Conservation (phyloP, 2,113 vertebrate genomes). For the Arothron firmamentum region DNA sequence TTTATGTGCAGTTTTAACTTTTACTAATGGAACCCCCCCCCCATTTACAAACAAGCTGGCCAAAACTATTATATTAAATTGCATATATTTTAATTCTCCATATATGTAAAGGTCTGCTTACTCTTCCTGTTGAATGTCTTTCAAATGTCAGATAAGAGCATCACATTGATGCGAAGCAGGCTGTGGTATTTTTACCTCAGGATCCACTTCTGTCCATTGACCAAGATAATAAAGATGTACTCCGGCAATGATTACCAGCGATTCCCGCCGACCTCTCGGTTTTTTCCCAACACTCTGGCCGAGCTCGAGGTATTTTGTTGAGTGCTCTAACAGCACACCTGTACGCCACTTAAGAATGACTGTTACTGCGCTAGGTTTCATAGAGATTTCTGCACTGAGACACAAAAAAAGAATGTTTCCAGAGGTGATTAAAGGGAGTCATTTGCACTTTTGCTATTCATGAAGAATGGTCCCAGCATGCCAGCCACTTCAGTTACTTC, state of each 20-base stretch:
- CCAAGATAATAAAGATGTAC: constrained; percentile 75
- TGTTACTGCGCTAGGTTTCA: neutral
- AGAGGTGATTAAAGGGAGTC: neutral
- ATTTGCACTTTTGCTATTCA: neutral
- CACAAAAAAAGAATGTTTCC: neutral
- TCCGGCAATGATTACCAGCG: constrained; percentile 58
- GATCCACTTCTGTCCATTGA: constrained; percentile 75
- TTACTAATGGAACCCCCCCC: no score
- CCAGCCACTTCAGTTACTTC: no score
- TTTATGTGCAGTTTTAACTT: no score
- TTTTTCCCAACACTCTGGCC: constrained; percentile 50
- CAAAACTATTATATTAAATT: no score
- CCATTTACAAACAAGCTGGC: no score
- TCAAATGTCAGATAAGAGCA: constrained; percentile 71
- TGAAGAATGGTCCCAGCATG: no score
- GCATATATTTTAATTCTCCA: constrained; percentile 1
- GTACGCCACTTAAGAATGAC: constrained; percentile 9
- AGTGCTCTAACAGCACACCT: constrained; percentile 61
- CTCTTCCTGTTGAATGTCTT: constrained; percentile 56
- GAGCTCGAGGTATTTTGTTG: constrained; percentile 68
- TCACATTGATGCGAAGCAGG: constrained; percentile 72
- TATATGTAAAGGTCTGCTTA: constrained; percentile 8
- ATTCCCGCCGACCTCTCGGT: constrained; percentile 37
- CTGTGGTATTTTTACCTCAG: constrained; percentile 74
- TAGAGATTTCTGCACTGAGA: neutral